Base-by-base conservation (phyloP, 92 coral and sea anemone species). In the Zoanthus solanderi region DNA sequence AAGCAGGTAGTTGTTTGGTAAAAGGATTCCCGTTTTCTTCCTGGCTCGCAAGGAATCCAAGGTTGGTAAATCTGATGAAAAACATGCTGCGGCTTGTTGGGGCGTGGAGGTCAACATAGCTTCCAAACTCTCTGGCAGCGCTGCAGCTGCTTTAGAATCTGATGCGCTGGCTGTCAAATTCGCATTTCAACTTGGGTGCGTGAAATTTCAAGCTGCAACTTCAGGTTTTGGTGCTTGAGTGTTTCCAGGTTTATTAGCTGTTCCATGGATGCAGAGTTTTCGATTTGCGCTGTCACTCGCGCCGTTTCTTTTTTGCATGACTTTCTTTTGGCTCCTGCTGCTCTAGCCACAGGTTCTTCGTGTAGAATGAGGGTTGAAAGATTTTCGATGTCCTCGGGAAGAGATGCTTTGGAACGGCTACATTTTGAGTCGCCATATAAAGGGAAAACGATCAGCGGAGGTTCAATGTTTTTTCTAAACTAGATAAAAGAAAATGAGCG, bases 61-160 rank as follows among this genome's bases (percentile, higher is more conserved):
- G 47, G 46, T 71, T 71, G 23, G 75, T 31, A 71, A 31, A 31
- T 71, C 44, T 7, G 74, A 29, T 0, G 74, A 29, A 69, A 69
- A 29, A 30, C 74, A 15, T 69, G 74, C 47, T 42, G 74, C 45
- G 0, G 74, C 74, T 69, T 30, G 74, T 69, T 69, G 74, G 0
- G 80, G 88, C 63, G 88, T 84, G 37, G 72, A 84, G 31, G 80
- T 72, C 79, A 84, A 17, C 48, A 78, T 53, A 9, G 88, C 80
- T 69, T 84, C 72, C 29, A 84, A 44, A 48, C 63, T 37, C 32
- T 15, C 79, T 29, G 88, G 80, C 37, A 79, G 15, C 14, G 87
- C 69, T 9, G 79, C 60, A 23, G 56, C 15, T 0, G 72, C 79
- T 4, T 29, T 31, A 6, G 14, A 8, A 7, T 50, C 79, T 72